These are phyloP conservation scores for Dolichopus griseipennis DNA, from an alignment of 2,888 invertebrate genomes.

Conservation along the genomic window DNA sequence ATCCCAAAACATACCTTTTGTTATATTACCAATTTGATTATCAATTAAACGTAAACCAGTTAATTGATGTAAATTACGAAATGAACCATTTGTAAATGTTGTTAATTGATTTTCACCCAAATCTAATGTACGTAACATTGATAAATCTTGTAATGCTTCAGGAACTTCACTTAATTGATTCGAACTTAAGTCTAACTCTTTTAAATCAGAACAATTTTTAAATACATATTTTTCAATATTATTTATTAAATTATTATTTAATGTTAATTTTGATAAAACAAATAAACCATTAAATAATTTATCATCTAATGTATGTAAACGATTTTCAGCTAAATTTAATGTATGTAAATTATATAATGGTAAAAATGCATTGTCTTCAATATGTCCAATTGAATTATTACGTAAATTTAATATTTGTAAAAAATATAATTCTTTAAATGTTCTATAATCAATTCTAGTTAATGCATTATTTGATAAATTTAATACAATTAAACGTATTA, in stretches of 20 bases:
- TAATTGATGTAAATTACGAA: slow-evolving; percentile 76
- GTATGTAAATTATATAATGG: slow-evolving; percentile 83
- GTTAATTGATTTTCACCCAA: slow-evolving; percentile 87
- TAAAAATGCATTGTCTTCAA: slow-evolving; percentile 79
- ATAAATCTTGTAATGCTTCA: slow-evolving; percentile 69
- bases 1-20: slow-evolving; percentile 80
- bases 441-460: slow-evolving; percentile 70
- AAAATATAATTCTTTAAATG: slow-evolving; percentile 79
- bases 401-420: slow-evolving; percentile 76
- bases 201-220: slow-evolving; percentile 78
- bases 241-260: slow-evolving; percentile 76
- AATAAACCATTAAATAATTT: slow-evolving; percentile 76
- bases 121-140: slow-evolving; percentile 77
- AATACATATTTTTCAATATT: slow-evolving; percentile 72
- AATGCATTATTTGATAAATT: slow-evolving; percentile 78
- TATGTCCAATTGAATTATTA: slow-evolving; percentile 80
- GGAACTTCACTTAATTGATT: slow-evolving; percentile 77
- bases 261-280: slow-evolving; percentile 71
- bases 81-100: slow-evolving; percentile 69
- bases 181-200: slow-evolving; percentile 81
- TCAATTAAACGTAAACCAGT: slow-evolving; percentile 81
- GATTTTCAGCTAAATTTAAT: slow-evolving; percentile 79
- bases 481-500: slow-evolving; percentile 73
- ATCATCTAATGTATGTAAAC: slow-evolving; percentile 69
- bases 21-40: slow-evolving; percentile 79